A percentile compares a stretch with the other conserved stretches of the same genome.
These are phyloP conservation scores for Malurus cyaneus DNA, from an alignment of 2,113 vertebrate species.

Conservation along the genomic window DNA sequence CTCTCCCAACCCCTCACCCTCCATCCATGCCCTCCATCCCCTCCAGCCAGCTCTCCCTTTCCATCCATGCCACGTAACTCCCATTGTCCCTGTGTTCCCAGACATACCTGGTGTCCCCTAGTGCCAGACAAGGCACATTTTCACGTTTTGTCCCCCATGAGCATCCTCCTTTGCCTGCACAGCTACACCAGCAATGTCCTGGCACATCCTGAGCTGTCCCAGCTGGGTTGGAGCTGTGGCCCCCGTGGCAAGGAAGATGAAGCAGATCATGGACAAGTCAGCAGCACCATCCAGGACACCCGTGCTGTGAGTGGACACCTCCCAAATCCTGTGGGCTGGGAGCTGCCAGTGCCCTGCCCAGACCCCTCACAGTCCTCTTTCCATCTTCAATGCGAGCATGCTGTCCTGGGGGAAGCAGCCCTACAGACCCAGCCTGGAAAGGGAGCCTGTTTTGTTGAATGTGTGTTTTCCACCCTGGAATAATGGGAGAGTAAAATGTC, in stretches of 20 bases:
- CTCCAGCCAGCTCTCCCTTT: not conserved
- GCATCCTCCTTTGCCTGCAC: not conserved
- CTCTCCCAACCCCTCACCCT: constrained; percentile 17
- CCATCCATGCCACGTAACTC: not conserved
- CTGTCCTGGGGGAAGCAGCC: not conserved
- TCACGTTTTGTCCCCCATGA: accelerated
- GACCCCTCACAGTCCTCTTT: not conserved
- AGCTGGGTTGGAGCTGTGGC: not conserved
- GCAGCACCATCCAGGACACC: not conserved
- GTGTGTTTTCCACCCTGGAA: constrained; percentile 16
- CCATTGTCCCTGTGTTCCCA: not conserved
- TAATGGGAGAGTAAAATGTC: not conserved
- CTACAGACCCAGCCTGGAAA: not conserved
- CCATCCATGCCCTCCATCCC: not conserved
- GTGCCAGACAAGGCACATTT: not conserved
- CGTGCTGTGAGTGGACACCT: accelerated
- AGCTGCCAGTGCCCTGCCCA: not conserved
- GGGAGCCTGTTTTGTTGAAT: not conserved
- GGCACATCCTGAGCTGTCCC: accelerated
- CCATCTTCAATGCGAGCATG: accelerated
- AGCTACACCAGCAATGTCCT: not conserved
- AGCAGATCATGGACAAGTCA: not conserved
- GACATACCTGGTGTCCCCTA: not conserved
- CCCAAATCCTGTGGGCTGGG: not conserved
- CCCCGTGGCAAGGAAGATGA: not conserved